Percentiles rank a stretch among this genome's conserved stretches.
Evolutionary conservation across 2,113 vertebrate species (phyloP).

Genomic region (Laticauda laticaudata): DNA sequence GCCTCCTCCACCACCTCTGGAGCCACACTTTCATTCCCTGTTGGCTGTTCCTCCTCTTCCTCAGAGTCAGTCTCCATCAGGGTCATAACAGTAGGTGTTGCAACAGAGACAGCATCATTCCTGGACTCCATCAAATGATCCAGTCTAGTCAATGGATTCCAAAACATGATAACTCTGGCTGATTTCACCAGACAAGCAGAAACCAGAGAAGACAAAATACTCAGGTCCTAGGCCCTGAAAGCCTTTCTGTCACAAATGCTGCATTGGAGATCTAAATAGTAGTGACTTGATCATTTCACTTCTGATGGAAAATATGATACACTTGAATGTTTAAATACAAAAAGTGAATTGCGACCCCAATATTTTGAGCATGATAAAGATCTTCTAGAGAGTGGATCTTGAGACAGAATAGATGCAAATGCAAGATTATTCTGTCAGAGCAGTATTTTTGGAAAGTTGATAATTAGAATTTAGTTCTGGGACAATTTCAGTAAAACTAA

Average conservation of each 20-base stretch:
- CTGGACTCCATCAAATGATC: not conserved
- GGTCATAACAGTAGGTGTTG: not conserved
- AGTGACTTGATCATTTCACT: not conserved
- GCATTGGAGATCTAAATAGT: not conserved
- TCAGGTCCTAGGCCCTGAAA: not conserved
- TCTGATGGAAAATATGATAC: not conserved
- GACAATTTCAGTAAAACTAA: conserved; percentile 2
- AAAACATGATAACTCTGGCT: not conserved
- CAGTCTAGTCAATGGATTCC: not conserved
- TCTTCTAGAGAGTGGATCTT: not conserved
- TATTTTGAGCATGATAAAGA: not conserved
- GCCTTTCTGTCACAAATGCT: not conserved
- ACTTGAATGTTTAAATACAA: not conserved
- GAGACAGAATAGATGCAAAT: not conserved
- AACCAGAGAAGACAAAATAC: not conserved
- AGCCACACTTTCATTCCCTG: no score
- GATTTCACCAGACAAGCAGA: not conserved
- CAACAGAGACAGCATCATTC: not conserved
- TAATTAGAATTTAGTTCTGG: not conserved
- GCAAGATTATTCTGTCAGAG: not conserved
- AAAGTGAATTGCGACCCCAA: not conserved
- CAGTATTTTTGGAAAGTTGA: conserved; percentile 2
- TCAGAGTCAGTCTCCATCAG: no score
- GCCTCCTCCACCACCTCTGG: no score
- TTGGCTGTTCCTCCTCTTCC: no score